phyloP scores from a whole-genome alignment of 2,113 vertebrate species.

The Onychostruthus taczanowskii region DNA sequence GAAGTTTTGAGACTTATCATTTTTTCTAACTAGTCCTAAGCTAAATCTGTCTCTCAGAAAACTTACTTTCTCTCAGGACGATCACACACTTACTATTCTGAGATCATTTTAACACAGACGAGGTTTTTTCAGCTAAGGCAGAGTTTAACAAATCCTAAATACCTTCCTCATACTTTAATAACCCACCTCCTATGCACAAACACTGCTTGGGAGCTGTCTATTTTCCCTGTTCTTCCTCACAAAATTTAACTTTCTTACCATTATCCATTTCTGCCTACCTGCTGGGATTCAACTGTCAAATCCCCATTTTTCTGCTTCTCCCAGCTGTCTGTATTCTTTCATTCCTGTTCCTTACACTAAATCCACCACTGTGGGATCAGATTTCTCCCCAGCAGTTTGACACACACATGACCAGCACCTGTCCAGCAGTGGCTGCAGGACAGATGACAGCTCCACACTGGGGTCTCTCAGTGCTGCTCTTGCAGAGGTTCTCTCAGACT shows the following conservation, averaged over 20 bases:
- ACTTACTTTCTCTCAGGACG: background rate
- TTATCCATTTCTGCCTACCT: background rate
- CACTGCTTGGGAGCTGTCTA: background rate
- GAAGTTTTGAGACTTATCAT: background rate
- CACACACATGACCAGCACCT: background rate
- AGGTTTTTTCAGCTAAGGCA: background rate
- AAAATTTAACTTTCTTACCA: background rate
- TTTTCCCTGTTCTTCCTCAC: background rate
- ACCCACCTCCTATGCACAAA: background rate
- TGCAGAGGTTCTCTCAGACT: background rate
- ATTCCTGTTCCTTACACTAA: background rate
- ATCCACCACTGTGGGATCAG: background rate
- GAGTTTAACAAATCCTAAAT: background rate
- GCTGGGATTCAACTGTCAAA: background rate
- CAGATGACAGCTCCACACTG: background rate
- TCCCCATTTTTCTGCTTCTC: background rate
- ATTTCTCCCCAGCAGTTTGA: background rate
- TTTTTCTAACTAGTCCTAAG: background rate
- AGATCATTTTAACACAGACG: background rate
- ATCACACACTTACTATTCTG: background rate
- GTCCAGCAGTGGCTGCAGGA: background rate
- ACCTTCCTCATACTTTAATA: background rate
- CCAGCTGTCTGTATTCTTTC: background rate
- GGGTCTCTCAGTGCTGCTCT: background rate
- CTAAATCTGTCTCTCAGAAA: background rate